phyloP scores from a whole-genome alignment of 2,888 invertebrate species.

The Drosophila sordidula region DNA sequence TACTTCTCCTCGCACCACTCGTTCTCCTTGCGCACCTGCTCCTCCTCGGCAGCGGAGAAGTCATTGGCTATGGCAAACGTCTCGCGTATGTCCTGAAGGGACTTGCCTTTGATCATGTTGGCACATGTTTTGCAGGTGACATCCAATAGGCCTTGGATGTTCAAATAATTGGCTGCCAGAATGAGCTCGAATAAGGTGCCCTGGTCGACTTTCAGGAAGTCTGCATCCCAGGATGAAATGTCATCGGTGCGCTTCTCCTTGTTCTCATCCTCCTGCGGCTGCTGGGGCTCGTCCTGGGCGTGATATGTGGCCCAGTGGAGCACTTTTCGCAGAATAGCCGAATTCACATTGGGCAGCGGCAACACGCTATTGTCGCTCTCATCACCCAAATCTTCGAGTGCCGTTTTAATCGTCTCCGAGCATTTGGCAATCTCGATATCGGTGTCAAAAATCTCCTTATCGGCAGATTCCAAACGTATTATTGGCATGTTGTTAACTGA shows the following conservation, averaged over 20 bases:
- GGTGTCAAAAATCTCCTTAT: slow-evolving; percentile 97
- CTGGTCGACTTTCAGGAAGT: slow-evolving; percentile 99
- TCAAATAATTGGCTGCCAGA: slow-evolving; percentile 98
- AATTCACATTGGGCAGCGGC: slow-evolving; percentile 98
- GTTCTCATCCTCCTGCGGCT: slow-evolving; percentile 98
- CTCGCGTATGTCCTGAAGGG: slow-evolving; percentile 98
- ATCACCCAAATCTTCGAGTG: slow-evolving; percentile 97
- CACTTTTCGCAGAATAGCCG: slow-evolving; percentile 97
- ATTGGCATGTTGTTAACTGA: slow-evolving; percentile 91
- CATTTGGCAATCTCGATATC: slow-evolving; percentile 99
- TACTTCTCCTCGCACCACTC: slow-evolving; percentile 89
- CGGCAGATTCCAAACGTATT: slow-evolving; percentile 97
- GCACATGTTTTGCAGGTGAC: slow-evolving; percentile 99
- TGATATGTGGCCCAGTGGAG: slow-evolving; percentile 97
- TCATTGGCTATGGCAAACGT: slow-evolving; percentile 99
- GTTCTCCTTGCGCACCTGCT: slow-evolving; percentile 98
- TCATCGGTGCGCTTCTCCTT: slow-evolving; percentile 99
- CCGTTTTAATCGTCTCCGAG: slow-evolving; percentile 98
- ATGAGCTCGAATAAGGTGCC: slow-evolving; percentile 98
- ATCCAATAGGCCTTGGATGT: slow-evolving; percentile 97
- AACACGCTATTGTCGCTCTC: slow-evolving; percentile 97
- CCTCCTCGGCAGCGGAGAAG: slow-evolving; percentile 97
- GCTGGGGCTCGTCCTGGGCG: slow-evolving; percentile 95
- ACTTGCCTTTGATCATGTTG: slow-evolving; percentile 99
- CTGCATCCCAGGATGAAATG: slow-evolving; percentile 99